Evolutionary conservation across 2,888 invertebrate genomes (phyloP).

Genomic region (Perithous albicinctus): DNA sequence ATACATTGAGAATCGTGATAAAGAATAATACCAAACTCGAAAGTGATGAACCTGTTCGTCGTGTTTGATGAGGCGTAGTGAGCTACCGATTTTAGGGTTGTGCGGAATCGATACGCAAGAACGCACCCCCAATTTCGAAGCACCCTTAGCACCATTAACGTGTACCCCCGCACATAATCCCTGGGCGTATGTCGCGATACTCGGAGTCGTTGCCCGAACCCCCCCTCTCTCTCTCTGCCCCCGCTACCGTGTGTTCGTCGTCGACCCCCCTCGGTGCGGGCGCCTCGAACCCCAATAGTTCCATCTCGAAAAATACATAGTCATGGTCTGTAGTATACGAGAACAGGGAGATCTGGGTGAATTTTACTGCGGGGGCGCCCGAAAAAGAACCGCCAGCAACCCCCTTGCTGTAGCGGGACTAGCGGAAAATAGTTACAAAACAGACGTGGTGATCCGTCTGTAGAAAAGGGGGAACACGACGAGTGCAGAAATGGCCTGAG

Average conservation of each 20-base stretch:
- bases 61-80: constrained; percentile 11
- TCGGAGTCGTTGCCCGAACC: too few relatives aligned
- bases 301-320: constrained; percentile 71
- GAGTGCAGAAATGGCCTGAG: not conserved
- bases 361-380: constrained; percentile 64
- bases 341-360: constrained; percentile 33
- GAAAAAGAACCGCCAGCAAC: constrained; percentile 25
- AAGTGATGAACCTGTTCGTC: constrained; percentile 65
- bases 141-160: constrained; percentile 69
- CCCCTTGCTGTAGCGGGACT: constrained; percentile 61
- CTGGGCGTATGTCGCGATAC: constrained; percentile 77
- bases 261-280: constrained; percentile 55
- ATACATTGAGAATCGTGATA: not conserved
- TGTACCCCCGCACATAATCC: constrained; percentile 74
- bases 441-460: constrained; percentile 72
- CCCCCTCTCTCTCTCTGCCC: too few relatives aligned
- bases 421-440: constrained; percentile 82
- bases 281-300: constrained; percentile 44
- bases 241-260: constrained; percentile 62
- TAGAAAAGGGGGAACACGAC: constrained; percentile 55
- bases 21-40: constrained; percentile 1
- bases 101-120: constrained; percentile 61
- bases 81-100: constrained; percentile 27
- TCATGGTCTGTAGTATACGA: constrained; percentile 69
- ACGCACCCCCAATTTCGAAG: constrained; percentile 33